Evolutionary conservation across 2,888 invertebrate species (phyloP).

Genomic region (Drosophila siamana): DNA sequence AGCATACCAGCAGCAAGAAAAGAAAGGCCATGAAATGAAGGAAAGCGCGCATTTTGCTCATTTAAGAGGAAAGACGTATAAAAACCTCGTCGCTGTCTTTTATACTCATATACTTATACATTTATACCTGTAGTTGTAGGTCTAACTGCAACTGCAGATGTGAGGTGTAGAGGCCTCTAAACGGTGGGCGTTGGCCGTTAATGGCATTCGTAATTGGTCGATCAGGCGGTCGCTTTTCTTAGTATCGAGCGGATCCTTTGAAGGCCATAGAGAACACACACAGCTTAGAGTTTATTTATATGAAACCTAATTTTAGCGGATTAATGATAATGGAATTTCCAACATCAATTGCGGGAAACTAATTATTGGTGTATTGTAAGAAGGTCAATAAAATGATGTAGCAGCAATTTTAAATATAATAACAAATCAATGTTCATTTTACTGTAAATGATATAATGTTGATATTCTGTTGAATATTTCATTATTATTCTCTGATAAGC

Average conservation of each 20-base stretch:
- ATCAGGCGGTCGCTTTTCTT: constrained; percentile 43
- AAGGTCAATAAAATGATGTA: too few species aligned
- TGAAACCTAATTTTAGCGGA: constrained; percentile 3
- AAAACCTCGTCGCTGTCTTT: constrained; percentile 4
- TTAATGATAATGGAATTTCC: constrained; percentile 1
- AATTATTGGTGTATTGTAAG: too few species aligned
- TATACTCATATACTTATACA: constrained; percentile 6
- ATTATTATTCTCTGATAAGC: too few species aligned
- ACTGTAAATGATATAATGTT: too few species aligned
- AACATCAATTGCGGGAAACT: too few species aligned
- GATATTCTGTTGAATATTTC: too few species aligned
- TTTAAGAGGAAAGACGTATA: constrained; percentile 14
- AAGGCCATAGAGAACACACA: constrained; percentile 53
- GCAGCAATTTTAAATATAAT: too few species aligned
- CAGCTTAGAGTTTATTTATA: constrained; percentile 10
- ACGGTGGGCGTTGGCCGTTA: constrained; percentile 61
- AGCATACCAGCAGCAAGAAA: constrained; percentile 35
- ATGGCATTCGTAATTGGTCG: constrained; percentile 69
- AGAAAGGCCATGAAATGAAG: constrained; percentile 18
- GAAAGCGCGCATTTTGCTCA: constrained; percentile 41
- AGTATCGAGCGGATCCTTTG: constrained; percentile 59
- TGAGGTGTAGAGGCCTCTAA: constrained; percentile 21
- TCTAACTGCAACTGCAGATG: constrained; percentile 5
- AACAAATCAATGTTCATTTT: too few species aligned
- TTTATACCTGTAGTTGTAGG: constrained; percentile 38